Base-by-base conservation (phyloP, 2,797 vertebrate species). In the Ctenosaura bakeri region DNA sequence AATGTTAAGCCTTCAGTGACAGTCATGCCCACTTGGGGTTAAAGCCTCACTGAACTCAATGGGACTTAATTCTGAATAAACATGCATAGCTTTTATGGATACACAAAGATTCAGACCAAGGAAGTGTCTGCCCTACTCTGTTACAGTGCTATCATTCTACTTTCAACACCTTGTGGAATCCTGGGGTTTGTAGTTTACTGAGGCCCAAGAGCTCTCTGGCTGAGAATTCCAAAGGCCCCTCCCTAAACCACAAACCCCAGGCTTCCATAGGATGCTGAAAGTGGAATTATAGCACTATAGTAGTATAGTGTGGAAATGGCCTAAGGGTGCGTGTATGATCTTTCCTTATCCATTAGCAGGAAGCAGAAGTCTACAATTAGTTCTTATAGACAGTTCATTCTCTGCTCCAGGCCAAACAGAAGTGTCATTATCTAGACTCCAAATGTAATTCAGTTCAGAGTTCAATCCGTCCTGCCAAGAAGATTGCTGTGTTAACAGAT, bases 241-340 rank as follows among this genome's bases (percentile, higher is more conserved):
- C 42, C 42, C 42, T 46, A 46, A 46, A 46, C 42, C 42, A 46
- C 42, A 46, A 46, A 46, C 42, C 42, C 42, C 42, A 46, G 4
- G 42, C 3, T 46, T 46, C 42, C 42, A 46, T 46, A 46, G 42
- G 42, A 46, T 46, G 42, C 4, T 46, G 42, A 46, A 46, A 46
- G 42, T 46, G 42, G 42, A 46, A 46, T 46, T 3, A 46, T 46
- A 46, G 4, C 4, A 46, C 42, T 46, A 46, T 46, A 46, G 42
- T 46, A 46, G 42, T 46, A 46, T 46, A 46, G 42, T 46, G 14
- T 73, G 32, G 13, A 16, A 29, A 56, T 59, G 14, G 13, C 16
- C 50, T 87, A 54, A 91, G 93, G 91, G 79, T 76, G 29, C 87
- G 83, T 81, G 26, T 87, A 87, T 92, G 1, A 26, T 66, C 50